phyloP scores from a whole-genome alignment of 2,888 invertebrate species.

The Scaeva pyrastri region DNA sequence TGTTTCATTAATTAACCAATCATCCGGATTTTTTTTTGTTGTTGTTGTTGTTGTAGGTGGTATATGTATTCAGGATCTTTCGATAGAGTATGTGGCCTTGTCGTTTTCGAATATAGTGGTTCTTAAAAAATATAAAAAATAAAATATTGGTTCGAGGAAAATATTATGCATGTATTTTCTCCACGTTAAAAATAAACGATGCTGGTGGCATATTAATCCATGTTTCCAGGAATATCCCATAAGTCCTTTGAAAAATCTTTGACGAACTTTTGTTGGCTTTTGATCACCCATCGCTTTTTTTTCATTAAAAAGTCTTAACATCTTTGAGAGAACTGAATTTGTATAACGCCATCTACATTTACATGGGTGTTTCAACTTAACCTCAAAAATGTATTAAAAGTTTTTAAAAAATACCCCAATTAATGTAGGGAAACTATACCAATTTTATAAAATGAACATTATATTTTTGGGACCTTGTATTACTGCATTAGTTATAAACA shows the following conservation, averaged over 20 bases:
- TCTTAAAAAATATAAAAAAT: not conserved
- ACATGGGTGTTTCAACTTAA: too few relatives aligned
- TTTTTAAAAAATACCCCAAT: too few relatives aligned
- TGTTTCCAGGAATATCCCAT: conserved; percentile 38
- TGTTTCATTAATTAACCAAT: conserved; percentile 66
- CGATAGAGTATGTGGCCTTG: not conserved
- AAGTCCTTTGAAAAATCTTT: conserved; percentile 28
- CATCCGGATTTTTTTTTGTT: conserved; percentile 4
- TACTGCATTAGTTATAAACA: too few relatives aligned
- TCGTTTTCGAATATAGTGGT: conserved; percentile 2
- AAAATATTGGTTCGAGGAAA: conserved; percentile 14
- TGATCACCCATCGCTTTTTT: too few relatives aligned
- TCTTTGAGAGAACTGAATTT: too few relatives aligned
- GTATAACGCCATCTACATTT: too few relatives aligned
- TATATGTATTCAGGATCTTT: not conserved
- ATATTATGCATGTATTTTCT: not conserved
- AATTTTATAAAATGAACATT: too few relatives aligned
- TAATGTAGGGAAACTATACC: too few relatives aligned
- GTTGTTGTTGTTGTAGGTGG: not conserved
- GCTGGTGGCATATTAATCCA: conserved; percentile 50
- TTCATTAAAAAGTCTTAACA: too few relatives aligned
- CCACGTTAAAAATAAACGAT: conserved; percentile 3
- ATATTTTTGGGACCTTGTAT: too few relatives aligned
- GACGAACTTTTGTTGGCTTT: too few relatives aligned
- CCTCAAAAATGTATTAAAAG: too few relatives aligned